Conservation (phyloP, 64 coral and sea anemone genomes). For the Montipora capricornis region DNA sequence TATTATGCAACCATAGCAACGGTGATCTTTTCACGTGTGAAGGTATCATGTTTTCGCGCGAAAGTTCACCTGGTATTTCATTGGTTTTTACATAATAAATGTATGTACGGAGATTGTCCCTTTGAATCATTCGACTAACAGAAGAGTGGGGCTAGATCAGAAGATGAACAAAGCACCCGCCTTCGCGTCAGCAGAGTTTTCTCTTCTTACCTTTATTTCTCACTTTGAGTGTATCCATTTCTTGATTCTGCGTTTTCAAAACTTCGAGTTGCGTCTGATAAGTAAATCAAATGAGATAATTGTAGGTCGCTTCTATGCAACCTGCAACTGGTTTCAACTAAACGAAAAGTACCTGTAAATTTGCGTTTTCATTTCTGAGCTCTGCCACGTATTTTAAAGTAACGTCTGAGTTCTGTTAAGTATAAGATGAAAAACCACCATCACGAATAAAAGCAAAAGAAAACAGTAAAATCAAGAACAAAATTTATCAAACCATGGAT, state of each 20-base stretch:
- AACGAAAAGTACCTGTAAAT: slow-evolving; percentile 9
- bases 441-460: not conserved
- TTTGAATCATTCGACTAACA: too few relatives aligned
- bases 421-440: not conserved
- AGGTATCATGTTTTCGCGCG: too few relatives aligned
- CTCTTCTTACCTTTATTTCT: slow-evolving; percentile 27
- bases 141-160: too few relatives aligned
- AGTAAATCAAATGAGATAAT: not conserved
- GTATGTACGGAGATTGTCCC: too few relatives aligned
- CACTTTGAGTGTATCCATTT: not conserved
- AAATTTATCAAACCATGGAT: not conserved
- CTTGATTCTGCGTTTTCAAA: slow-evolving; percentile 7
- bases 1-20: too few relatives aligned
- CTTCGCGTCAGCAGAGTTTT: too few relatives aligned
- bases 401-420: not conserved
- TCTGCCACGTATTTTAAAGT: slow-evolving; percentile 19
- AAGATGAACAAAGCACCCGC: too few relatives aligned
- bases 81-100: too few relatives aligned
- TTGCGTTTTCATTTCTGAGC: not conserved
- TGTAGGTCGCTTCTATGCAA: not conserved
- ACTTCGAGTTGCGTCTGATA: not conserved
- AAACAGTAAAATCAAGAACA: not conserved
- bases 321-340: not conserved
- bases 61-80: too few relatives aligned
- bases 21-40: too few relatives aligned